Percentiles rank a stretch among this genome's conserved stretches.
These are phyloP conservation scores for Cynopterus sphinx DNA, from an alignment of 2,797 vertebrate species.

Conservation along the genomic window DNA sequence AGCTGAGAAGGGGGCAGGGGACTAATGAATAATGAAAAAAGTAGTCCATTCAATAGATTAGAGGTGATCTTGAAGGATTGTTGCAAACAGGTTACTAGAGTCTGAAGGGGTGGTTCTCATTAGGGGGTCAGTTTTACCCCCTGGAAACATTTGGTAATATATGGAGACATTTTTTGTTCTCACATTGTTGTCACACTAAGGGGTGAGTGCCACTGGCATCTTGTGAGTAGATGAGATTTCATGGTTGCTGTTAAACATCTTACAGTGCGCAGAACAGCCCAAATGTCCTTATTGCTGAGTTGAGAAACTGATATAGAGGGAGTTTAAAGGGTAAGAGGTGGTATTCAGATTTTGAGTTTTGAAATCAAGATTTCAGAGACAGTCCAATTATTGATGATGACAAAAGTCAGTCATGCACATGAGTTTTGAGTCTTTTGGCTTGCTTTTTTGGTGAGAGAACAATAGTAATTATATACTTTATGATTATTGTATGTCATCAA, in stretches of 20 bases:
- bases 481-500: not conserved
- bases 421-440: not conserved
- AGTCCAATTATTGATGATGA: not conserved
- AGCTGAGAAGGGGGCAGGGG: not conserved
- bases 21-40: not conserved
- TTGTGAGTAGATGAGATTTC: not conserved
- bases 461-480: not conserved
- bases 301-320: not conserved
- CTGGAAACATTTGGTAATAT: not conserved
- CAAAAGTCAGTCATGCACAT: not conserved
- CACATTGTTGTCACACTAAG: not conserved
- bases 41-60: not conserved
- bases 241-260: not conserved
- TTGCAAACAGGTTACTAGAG: not conserved
- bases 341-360: not conserved
- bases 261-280: not conserved
- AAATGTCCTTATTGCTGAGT: not conserved
- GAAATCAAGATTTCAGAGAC: slow-evolving; percentile 12
- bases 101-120: not conserved
- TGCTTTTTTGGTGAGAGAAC: not conserved
- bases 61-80: not conserved
- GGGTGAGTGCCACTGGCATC: not conserved
- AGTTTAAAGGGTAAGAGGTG: not conserved
- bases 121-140: not conserved
- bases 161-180: not conserved